Base-by-base conservation (phyloP, 2,797 vertebrate genomes). In the Cyprinodon diabolis region DNA sequence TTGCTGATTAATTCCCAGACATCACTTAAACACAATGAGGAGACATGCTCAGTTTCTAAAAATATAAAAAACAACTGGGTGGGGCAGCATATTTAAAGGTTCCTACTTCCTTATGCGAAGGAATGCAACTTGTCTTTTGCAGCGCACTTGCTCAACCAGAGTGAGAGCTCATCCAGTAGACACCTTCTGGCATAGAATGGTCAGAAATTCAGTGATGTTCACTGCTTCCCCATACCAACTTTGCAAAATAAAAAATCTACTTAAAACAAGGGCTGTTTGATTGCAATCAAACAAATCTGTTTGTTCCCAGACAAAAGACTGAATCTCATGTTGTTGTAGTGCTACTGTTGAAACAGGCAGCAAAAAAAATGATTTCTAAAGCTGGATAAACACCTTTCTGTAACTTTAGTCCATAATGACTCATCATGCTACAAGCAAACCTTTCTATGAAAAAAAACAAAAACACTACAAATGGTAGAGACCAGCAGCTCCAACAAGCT, bases 61-160 rank as follows among this genome's bases (percentile, higher is more conserved):
- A 74, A 69, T 54, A 71, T 15, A 47, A 23, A 30, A 57, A 74
- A 74, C 17, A 5, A 70, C 76, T 25, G 63, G 73, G 63, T 47
- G 68, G 69, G 37, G 77, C 58, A 80, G 78, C 40, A 23, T 30
- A 79, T 85, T 84, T 81, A 69, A 47, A 35, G 70, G 58, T 84
- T 89, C 76, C 78, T 90, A 79, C 85, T 92, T 93, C 91, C 92
- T 93, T 88, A 65, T 82, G 58, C 2, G 21, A 88, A 65, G 76
- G 84, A 91, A 91, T 90, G 85, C 81, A 58, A 80, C 75, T 74
- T 35, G 78, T 79, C 73, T 67, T 43, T 51, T 63, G 58, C 30
- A 0, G 8, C 23, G 37, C 10, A 51, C 54, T 66, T 12, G 62
- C 25, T 80, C 66, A 90, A 82, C 25, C 83, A 75, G 25, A 70